Base-by-base conservation (phyloP, 2,113 vertebrate species). In the Synchiropus splendidus region DNA sequence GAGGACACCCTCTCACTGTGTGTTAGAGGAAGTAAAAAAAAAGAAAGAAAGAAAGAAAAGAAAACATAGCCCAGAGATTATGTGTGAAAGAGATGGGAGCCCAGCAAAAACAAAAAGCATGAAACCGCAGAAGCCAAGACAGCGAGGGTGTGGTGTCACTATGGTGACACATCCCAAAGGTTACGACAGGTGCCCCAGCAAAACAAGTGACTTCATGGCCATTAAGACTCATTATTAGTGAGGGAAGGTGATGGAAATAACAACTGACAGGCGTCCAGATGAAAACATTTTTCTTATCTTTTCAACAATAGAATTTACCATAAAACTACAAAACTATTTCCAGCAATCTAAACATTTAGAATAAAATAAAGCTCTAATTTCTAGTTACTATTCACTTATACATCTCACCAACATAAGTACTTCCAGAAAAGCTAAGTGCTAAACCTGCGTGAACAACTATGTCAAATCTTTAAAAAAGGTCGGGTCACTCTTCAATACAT, bases 101-200 rank as follows among this genome's bases (percentile, higher is more conserved):
- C n/a, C 0, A 10, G 5, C 16, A 1, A 15, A 43, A 43, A 43
- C 42, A 41, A 41, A 41, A 12, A 16, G 30, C 10, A 31, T 15
- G 53, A 66, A 57, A 51, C 36, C 34, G 10, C 10, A 9, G 2
- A 0, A 11, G 17, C 52, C 16, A n/a, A n/a, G 6, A 42, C 2
- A 39, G 45, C 30, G 27, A 60, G 67, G 76, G 74, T 64, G 64
- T 65, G 72, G 72, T 9, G 67, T 57, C 64, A 32, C 67, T 49
- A 38, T 32, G 59, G 52, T 16, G 37, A 72, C 11, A 18, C 48
- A 61, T 71, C 74, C 59, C 58, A 42, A 59, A 58, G 61, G 46
- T 33, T 42, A 50, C 54, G 54, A 65, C 66, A 71, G 73, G 72
- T 78, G 72, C 51, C 49, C 9, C 10, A 18, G 27, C 50, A 61